Evolutionary conservation across 2,113 vertebrate genomes (phyloP), one percentile per base, ranked within the genome.

Genomic region (Chinchilla lanigera): DNA sequence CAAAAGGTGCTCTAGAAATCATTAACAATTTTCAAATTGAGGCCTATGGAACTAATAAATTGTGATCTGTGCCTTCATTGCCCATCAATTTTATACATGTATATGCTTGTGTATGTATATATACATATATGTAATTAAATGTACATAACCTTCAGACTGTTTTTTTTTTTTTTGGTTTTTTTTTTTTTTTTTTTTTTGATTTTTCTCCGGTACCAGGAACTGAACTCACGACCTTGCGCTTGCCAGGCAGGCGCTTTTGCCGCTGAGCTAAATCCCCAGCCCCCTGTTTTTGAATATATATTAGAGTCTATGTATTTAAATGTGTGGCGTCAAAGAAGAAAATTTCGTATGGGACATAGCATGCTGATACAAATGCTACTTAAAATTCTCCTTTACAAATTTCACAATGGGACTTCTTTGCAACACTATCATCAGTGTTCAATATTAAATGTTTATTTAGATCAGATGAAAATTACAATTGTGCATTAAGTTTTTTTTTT

Each of bases 1-100:
- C 41, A 87, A 75, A 38, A 97, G 95, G 11, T 4, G 28, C 26
- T 92, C 69, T 17, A 82, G 84, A 97, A 97, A 85, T 89, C 93
- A 86, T 41, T 61, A 63, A 84, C 4, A 71, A 75, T 47, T 98
- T 90, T 93, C 0, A 52, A 93, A 87, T 89, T 93, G 6, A 77
- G 11, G 24, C n/a, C 90, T 2, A 35, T 30, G 85, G 73, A 24
- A 78, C 82, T 6, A 86, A 81, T 83, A 96, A 95, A 58, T 7
- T 73, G 73, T 92, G 12, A 92, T 73, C 56, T 54, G 5, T 20
- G 41, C 38, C 77, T 35, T 56, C 30, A 38, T 69, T 82, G 50
- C 20, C 6, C 12, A 56, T 63, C 84, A 47, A 54, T 41, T 47
- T n/a, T 44, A 52, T 16, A 26, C 58, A 47, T n/a, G 47, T 3